Conservation (phyloP, 2,888 invertebrate species). For the Caenorhabditis sinica region DNA sequence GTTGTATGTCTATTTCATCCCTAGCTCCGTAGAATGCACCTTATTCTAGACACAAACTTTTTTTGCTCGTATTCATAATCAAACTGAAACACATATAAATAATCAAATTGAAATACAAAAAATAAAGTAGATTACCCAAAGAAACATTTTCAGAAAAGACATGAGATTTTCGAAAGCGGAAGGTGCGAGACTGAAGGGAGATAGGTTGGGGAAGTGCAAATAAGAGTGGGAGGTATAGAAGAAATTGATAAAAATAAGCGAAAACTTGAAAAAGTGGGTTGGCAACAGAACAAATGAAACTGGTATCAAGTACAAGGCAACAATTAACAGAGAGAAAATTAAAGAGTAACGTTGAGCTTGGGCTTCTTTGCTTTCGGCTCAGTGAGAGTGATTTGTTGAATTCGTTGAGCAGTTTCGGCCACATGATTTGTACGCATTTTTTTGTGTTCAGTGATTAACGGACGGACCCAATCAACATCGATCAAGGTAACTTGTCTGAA, state of each 20-base stretch:
- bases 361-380: conserved; percentile 49
- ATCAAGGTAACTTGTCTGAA: conserved; percentile 76
- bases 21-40: too few species aligned
- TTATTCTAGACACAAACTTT: too few species aligned
- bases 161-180: conserved; percentile 28
- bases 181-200: conserved; percentile 10
- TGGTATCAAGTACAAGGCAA: background rate
- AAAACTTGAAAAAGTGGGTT: background rate
- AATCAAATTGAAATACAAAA: too few species aligned
- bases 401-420: conserved; percentile 39
- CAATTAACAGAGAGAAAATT: background rate
- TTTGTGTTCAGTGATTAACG: conserved; percentile 64
- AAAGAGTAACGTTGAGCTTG: conserved; percentile 18
- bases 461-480: conserved; percentile 73
- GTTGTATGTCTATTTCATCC: too few species aligned
- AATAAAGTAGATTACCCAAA: background rate
- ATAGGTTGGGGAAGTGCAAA: background rate
- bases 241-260: background rate
- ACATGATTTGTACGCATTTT: conserved; percentile 55
- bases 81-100: too few species aligned
- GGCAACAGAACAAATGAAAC: background rate
- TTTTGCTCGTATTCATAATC: too few species aligned
- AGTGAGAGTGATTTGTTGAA: conserved; percentile 4
- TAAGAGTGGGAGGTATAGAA: background rate
- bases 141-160: background rate